These are phyloP conservation scores for Cricetomys ansorgei DNA, from an alignment of 2,113 vertebrate genomes.

Conservation along the genomic window DNA sequence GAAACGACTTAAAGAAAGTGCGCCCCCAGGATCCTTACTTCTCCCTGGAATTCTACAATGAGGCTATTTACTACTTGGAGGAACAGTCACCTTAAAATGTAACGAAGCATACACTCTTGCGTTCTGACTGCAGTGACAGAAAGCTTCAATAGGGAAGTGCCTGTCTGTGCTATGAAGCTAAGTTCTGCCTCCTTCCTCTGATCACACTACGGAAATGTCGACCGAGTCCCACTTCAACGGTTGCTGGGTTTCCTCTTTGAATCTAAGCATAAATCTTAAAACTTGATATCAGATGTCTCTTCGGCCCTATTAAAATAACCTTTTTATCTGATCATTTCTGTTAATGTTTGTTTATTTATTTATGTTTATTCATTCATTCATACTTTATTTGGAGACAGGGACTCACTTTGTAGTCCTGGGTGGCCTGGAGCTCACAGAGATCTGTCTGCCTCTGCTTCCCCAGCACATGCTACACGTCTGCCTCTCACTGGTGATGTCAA, in stretches of 20 bases:
- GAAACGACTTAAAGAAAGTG: constrained; percentile 22
- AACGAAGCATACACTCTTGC: neutral
- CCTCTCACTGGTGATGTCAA: neutral
- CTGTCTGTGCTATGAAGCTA: neutral
- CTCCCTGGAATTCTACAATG: constrained; percentile 18
- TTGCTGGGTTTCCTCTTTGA: neutral
- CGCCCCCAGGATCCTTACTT: constrained; percentile 29
- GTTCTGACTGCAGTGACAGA: neutral
- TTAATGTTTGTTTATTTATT: neutral
- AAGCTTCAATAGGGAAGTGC: neutral
- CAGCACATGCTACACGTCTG: accelerated
- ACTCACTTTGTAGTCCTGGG: neutral
- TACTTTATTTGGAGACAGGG: neutral
- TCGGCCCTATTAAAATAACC: constrained; percentile 7
- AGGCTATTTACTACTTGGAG: neutral
- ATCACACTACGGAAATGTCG: neutral
- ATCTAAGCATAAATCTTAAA: neutral
- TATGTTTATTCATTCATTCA: neutral
- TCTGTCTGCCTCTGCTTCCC: neutral
- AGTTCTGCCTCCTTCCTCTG: neutral
- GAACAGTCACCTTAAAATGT: neutral
- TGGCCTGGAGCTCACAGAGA: neutral
- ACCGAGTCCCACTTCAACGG: constrained; percentile 6
- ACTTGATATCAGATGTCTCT: neutral
- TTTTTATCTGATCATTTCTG: constrained; percentile 41